Percentiles rank a stretch among this genome's conserved stretches.
Conservation (phyloP, 2,797 vertebrate genomes). For the Clarias laeviceps region DNA sequence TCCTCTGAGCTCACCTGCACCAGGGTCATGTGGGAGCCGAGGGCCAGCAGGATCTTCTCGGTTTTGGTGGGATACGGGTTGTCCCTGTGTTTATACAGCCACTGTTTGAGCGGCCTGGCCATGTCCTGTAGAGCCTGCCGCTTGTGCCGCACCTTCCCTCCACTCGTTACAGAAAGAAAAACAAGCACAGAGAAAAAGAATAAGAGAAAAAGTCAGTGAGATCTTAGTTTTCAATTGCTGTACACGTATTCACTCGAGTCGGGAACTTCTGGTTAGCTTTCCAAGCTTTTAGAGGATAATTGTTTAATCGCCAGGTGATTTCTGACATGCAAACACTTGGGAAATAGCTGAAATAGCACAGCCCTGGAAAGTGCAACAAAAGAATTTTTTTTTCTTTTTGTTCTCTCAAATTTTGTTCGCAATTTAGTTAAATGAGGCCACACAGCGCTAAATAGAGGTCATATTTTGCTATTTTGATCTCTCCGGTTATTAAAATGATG, state of each 20-base stretch:
- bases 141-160: constrained; percentile 91
- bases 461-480: neutral
- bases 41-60: constrained; percentile 95
- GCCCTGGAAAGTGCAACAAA: neutral
- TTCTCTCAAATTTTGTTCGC: neutral
- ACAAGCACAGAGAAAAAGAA: neutral
- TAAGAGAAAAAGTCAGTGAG: neutral
- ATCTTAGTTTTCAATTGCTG: neutral
- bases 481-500: neutral
- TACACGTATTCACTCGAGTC: neutral
- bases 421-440: constrained; percentile 7
- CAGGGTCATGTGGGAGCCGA: constrained; percentile 97
- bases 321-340: constrained; percentile 4
- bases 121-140: constrained; percentile 97
- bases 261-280: neutral
- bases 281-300: constrained; percentile 12
- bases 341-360: constrained; percentile 1
- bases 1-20: constrained; percentile 85
- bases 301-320: constrained; percentile 13
- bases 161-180: constrained; percentile 47
- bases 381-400: neutral
- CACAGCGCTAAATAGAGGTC: neutral
- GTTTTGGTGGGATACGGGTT: constrained; percentile 99
- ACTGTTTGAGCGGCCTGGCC: constrained; percentile 96
- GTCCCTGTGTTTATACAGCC: constrained; percentile 98